These are phyloP conservation scores for Excalfactoria chinensis DNA, from an alignment of 2,113 vertebrate genomes.

Conservation along the genomic window DNA sequence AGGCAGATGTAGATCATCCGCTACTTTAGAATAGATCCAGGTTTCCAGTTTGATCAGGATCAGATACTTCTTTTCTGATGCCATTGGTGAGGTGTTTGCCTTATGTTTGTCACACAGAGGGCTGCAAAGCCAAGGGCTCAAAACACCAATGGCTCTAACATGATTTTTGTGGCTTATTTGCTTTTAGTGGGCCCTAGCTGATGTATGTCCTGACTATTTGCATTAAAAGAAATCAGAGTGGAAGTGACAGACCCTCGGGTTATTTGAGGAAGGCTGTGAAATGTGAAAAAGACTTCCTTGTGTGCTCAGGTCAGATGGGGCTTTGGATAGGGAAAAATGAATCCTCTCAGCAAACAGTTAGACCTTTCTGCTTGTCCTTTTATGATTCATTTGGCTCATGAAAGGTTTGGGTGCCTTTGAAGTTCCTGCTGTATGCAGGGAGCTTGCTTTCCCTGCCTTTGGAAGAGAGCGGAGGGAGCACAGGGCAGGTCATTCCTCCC, in stretches of 20 bases:
- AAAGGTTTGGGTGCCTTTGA: constrained; percentile 42
- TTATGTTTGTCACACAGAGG: background rate
- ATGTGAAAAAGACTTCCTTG: background rate
- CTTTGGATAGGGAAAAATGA: background rate
- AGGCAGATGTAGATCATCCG: background rate
- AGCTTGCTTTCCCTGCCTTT: constrained; percentile 19
- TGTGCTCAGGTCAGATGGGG: background rate
- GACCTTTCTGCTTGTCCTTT: constrained; percentile 53
- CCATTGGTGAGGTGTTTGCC: background rate
- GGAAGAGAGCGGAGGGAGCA: constrained; percentile 17
- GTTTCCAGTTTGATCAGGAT: background rate
- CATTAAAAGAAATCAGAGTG: background rate
- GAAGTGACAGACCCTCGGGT: background rate
- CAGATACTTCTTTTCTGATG: background rate
- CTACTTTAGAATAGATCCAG: background rate
- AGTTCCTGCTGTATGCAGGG: background rate
- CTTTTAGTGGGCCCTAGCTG: background rate
- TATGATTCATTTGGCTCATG: constrained; percentile 35
- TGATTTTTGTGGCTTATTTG: background rate
- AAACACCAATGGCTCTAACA: background rate
- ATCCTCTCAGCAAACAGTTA: background rate
- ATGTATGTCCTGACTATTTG: background rate
- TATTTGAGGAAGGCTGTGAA: constrained; percentile 15
- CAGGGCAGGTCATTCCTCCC: background rate
- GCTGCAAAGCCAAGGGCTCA: background rate